These are phyloP conservation scores for Spizaetus ornatus DNA, from an alignment of 2,113 vertebrate species.

Conservation along the genomic window DNA sequence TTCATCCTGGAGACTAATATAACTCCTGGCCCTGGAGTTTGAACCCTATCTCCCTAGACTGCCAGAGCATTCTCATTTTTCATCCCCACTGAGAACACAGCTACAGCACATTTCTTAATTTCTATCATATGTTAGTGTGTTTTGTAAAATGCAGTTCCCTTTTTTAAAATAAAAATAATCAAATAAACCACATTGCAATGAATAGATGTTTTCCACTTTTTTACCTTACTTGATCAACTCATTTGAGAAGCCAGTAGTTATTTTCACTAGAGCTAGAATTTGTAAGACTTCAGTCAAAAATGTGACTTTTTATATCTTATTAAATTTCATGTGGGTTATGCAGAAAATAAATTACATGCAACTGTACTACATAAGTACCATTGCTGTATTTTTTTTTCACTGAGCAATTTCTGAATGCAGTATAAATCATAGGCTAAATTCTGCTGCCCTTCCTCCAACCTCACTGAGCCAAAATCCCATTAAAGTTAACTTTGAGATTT, in stretches of 20 bases:
- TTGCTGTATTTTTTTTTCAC: conserved; percentile 35
- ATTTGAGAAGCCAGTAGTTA: neutral
- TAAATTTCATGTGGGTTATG: conserved; percentile 68
- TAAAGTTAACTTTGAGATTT: conserved; percentile 64
- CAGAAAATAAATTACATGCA: conserved; percentile 67
- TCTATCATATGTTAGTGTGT: neutral
- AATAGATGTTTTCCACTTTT: neutral
- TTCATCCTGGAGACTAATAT: neutral
- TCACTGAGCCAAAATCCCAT: conserved; percentile 60
- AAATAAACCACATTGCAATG: neutral
- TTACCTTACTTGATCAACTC: conserved; percentile 3
- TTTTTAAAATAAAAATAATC: neutral
- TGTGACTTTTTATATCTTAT: conserved; percentile 59
- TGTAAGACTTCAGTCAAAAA: conserved; percentile 59
- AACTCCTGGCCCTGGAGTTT: neutral
- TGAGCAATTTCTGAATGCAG: conserved; percentile 49
- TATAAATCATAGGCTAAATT: conserved; percentile 64
- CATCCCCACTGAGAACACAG: conserved; percentile 18
- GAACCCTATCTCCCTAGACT: neutral
- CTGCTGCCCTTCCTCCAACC: conserved; percentile 53
- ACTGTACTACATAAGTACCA: conserved; percentile 36
- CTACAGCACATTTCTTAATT: conserved; percentile 40
- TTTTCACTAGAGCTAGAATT: conserved; percentile 48
- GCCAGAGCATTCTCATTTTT: conserved; percentile 42
- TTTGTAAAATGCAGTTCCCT: neutral